Evolutionary conservation across 2,888 invertebrate genomes (phyloP), one percentile per base, ranked within the genome.

Genomic region (Tetragonula carbonaria): DNA sequence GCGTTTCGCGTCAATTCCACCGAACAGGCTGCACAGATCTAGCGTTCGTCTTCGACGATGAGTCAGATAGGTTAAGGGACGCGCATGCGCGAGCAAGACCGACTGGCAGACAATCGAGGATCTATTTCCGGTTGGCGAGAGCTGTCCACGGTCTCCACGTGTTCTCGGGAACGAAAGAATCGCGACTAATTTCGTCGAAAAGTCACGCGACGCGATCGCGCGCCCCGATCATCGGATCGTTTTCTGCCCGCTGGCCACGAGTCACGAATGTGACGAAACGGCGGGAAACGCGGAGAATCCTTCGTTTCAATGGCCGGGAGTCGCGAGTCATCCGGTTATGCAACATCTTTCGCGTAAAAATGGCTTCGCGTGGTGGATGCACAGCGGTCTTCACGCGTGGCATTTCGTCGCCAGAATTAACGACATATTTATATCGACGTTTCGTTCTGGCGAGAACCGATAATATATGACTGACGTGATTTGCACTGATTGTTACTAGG

Each of bases 321-420:
- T 28, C 57, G 68, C 84, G 68, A 84, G 73, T 83, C 78, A 79
- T 74, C n/a, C 80, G 79, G 50, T 81, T 79, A 53, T 62, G 81
- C 62, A 81, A 81, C 80, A n/a, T 38, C 45, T 45, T 45, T 28
- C 55, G 57, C 57, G 57, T n/a, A n/a, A 57, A 57, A 2, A 1
- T 57, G n/a, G 57, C 14, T 14, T 13, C n/a, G 57, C 14, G 57
- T n/a, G 23, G 13, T 14, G n/a, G 57, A 59, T 5, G 23, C 14
- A n/a, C 57, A 23, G n/a, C 23, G n/a, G n/a, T 59, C 14, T 28
- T n/a, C 57, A 23, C 2, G 14, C 14, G 23, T 5, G 57, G 13
- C 14, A 5, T n/a, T 59, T 59, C n/a, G n/a, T 59, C 57, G 57
- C n/a, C 57, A 23, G 14, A 59, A 59, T 59, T n/a, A n/a, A n/a